A percentile compares a stretch with the other conserved stretches of the same genome.
Conservation (phyloP, 2,797 vertebrate genomes). For the Enteromius thamalakanensis region DNA sequence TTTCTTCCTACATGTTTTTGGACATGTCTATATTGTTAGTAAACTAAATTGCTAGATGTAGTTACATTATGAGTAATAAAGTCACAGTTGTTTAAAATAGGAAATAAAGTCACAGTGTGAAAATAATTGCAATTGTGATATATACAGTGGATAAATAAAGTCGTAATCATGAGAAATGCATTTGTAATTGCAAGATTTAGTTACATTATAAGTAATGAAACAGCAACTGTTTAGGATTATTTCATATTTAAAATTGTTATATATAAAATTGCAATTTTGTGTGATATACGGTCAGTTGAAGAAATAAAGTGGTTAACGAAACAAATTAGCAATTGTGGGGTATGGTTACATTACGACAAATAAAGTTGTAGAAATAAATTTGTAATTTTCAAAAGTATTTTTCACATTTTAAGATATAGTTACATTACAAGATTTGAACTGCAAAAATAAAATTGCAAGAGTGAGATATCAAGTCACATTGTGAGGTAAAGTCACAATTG, state of each 20-base stretch:
- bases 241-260: not conserved
- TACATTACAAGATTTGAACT: not conserved
- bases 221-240: not conserved
- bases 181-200: not conserved
- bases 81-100: not conserved
- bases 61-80: not conserved
- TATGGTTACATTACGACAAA: not conserved
- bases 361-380: not conserved
- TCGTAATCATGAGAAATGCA: not conserved
- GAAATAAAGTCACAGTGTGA: not conserved
- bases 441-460: not conserved
- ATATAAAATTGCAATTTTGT: not conserved
- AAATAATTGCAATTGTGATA: not conserved
- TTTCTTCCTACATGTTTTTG: too few species aligned
- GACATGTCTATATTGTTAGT: too few species aligned
- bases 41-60: too few species aligned
- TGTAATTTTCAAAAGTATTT: too few species aligned
- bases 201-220: not conserved
- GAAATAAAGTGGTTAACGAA: not conserved
- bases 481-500: not conserved
- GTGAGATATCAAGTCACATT: not conserved
- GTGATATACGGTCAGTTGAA: not conserved
- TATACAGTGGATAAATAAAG: not conserved
- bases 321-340: not conserved
- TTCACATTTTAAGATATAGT: not conserved